Base-by-base conservation (phyloP, 2,888 invertebrate species). In the Latheticus oryzae region DNA sequence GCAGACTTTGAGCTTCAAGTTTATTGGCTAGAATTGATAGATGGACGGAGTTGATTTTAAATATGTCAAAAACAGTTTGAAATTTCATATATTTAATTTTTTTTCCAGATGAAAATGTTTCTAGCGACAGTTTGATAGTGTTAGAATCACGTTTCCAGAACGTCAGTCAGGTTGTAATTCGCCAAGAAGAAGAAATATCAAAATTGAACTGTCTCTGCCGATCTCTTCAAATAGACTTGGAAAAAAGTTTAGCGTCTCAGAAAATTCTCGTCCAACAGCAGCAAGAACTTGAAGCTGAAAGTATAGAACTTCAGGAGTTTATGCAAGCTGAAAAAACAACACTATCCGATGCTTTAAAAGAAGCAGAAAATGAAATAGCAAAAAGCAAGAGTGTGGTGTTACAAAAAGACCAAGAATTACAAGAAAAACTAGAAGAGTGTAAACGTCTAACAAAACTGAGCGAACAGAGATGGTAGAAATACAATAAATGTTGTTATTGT, bases 251-350 rank as follows among this genome's bases (percentile, higher is more conserved):
- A 45, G 84, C 85, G 51, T 81, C 85, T 0, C 89, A 89, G 63
- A 87, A 88, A 48, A 78, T 83, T 7, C 78, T 92, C 33, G 79
- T 89, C 51, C 87, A 88, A 62, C 89, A 93, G 63, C 87, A 92
- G 63, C 84, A 87, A 57, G 91, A 91, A 69, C 83, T 89, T 13
- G 93, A 94, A 76, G 84, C 84, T 11, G 94, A 94, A 75, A 87
- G 91, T 16, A 82, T 84, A 1, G 94, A 95, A 78, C 82, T 94
- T 80, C 91, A 93, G 74, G 93, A 94, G 73, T 95, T 95, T 76
- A 82, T 94, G 61, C 91, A 92, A 68, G 89, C 90, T 5, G 94
- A 95, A 79, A 93, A 93, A 69, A 84, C 86, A 2, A 88, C 91
- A 4, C 82, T 94, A 65, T 84, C 86, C 12, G 93, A 93, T 72